Evolutionary conservation across 2,888 invertebrate species (phyloP).

Genomic region (Apoderus coryli): DNA sequence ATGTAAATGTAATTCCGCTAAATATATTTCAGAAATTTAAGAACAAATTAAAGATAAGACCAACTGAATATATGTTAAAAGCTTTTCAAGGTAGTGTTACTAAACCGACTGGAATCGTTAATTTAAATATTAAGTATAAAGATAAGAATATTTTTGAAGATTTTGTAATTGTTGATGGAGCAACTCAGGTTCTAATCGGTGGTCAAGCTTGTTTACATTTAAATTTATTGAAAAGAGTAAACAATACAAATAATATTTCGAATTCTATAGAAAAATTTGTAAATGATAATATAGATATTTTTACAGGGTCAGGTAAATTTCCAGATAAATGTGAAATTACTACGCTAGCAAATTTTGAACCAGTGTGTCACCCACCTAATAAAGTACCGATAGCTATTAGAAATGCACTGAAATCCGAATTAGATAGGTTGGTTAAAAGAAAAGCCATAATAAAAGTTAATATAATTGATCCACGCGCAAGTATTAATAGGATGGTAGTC

Average conservation of each 20-base stretch:
- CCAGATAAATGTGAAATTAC: no score
- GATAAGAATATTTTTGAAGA: slow-evolving; percentile 12
- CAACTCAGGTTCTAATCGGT: slow-evolving; percentile 12
- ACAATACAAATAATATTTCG: no score
- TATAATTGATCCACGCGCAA: slow-evolving; percentile 11
- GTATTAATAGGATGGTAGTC: slow-evolving; percentile 14
- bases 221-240: slow-evolving; percentile 14
- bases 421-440: slow-evolving; percentile 12
- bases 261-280: no score
- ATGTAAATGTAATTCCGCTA: slow-evolving; percentile 13
- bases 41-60: slow-evolving; percentile 13
- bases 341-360: no score
- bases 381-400: no score
- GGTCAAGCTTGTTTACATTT: slow-evolving; percentile 12
- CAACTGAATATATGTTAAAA: slow-evolving; percentile 12
- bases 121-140: slow-evolving; percentile 11
- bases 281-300: no score
- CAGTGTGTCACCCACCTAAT: no score
- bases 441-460: slow-evolving; percentile 12
- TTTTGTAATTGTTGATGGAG: slow-evolving; percentile 14
- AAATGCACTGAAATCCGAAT: no score
- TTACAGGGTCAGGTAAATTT: no score
- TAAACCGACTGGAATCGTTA: slow-evolving; percentile 14
- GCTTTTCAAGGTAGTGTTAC: slow-evolving; percentile 13
- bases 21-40: slow-evolving; percentile 11